Evolutionary conservation across 2,888 invertebrate genomes (phyloP).

Genomic region (Caradrina kadenii): DNA sequence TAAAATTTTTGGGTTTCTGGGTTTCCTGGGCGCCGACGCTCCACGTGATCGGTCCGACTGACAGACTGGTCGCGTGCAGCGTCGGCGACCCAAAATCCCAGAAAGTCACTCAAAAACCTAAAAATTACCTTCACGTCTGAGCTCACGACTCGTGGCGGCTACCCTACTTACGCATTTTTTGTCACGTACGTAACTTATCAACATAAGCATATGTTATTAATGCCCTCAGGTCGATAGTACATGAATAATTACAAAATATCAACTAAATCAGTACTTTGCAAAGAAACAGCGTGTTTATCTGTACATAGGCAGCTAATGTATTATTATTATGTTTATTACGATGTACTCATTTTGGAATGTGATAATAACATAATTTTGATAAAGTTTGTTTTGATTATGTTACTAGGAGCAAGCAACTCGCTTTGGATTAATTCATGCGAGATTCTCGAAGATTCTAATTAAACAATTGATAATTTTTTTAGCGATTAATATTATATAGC

Average conservation of each 20-base stretch:
- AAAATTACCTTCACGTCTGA: too few relatives aligned
- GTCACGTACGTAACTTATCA: conserved; percentile 4
- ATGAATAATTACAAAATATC: conserved; percentile 31
- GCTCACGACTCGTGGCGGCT: too few relatives aligned
- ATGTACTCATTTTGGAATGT: conserved; percentile 10
- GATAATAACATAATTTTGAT: conserved; percentile 21
- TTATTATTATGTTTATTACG: background rate
- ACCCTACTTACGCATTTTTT: too few relatives aligned
- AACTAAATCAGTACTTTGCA: conserved; percentile 20
- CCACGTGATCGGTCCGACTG: too few relatives aligned
- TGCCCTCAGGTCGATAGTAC: conserved; percentile 7
- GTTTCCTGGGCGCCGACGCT: too few relatives aligned
- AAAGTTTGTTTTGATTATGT: conserved; percentile 27
- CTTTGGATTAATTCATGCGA: background rate
- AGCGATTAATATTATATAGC: background rate
- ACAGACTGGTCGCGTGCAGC: too few relatives aligned
- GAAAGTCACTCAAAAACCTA: too few relatives aligned
- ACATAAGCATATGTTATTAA: conserved; percentile 18
- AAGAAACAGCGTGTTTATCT: conserved; percentile 19
- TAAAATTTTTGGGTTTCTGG: too few relatives aligned
- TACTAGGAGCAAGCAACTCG: background rate
- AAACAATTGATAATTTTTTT: background rate
- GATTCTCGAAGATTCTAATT: conserved; percentile 8
- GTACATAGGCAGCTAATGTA: background rate
- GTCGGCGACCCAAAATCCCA: too few relatives aligned